Percentiles rank a stretch among this genome's conserved stretches.
Conservation (phyloP, 1,140 invertebrate genomes). For the Papilio machaon region DNA sequence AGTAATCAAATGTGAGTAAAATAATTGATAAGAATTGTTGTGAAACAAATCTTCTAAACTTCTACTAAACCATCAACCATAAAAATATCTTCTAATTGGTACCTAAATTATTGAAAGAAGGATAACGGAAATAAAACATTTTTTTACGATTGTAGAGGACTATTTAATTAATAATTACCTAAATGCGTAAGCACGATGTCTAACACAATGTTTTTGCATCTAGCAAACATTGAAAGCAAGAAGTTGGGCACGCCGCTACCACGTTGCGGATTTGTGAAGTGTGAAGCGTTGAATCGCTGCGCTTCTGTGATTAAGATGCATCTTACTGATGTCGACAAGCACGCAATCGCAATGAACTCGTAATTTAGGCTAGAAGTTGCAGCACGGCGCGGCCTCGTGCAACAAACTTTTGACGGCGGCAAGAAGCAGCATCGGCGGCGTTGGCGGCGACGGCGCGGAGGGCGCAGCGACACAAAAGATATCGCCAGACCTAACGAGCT, state of each 20-base stretch:
- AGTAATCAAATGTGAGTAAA: too few relatives aligned
- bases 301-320: background rate
- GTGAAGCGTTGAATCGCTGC: background rate
- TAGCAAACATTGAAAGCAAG: background rate
- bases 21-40: too few relatives aligned
- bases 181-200: background rate
- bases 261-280: background rate
- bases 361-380: background rate
- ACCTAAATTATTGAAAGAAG: background rate
- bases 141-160: too few relatives aligned
- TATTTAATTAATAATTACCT: background rate
- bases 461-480: slow-evolving; percentile 63
- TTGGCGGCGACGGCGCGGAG: slow-evolving; percentile 31
- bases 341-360: background rate
- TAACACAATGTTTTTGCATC: background rate
- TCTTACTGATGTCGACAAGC: background rate
- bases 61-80: too few relatives aligned
- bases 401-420: slow-evolving; percentile 30
- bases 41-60: too few relatives aligned
- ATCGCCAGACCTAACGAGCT: slow-evolving; percentile 73
- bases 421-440: slow-evolving; percentile 34
- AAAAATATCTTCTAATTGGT: too few relatives aligned
- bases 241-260: background rate
- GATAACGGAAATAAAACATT: background rate
- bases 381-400: background rate